Conservation (phyloP, 2,797 vertebrate species). For the Sebastolobus alascanus region DNA sequence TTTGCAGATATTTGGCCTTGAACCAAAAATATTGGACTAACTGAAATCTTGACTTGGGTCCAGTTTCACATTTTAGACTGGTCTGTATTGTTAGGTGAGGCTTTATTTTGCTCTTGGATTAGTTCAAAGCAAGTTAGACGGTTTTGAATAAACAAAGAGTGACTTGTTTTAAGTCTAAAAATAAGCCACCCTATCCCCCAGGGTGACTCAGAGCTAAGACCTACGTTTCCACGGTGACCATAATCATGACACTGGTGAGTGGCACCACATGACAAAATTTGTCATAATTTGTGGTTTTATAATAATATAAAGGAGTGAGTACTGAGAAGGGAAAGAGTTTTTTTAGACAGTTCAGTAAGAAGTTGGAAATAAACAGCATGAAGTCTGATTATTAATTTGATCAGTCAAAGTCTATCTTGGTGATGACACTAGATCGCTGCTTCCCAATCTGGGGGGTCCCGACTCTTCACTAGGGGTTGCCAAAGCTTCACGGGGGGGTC, state of each 20-base stretch:
- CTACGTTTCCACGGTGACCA: neutral
- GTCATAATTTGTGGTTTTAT: neutral
- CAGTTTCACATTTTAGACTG: neutral
- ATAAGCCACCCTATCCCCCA: neutral
- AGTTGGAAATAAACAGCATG: constrained; percentile 7
- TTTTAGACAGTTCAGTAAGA: neutral
- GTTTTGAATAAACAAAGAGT: neutral
- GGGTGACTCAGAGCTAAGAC: neutral
- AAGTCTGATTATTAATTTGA: neutral
- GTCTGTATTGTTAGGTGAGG: neutral
- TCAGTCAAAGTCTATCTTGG: neutral
- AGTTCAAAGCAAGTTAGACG: neutral
- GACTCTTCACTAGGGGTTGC: no score
- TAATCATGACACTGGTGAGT: neutral
- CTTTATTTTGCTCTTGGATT: neutral
- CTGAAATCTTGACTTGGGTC: neutral
- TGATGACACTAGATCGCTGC: no score
- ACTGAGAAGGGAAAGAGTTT: neutral
- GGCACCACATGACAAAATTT: neutral
- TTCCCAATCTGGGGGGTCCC: no score
- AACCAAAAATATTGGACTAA: neutral
- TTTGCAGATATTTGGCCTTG: neutral
- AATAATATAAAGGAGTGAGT: neutral
- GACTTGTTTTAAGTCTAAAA: neutral
- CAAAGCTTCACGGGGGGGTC: no score